Evolutionary conservation across 1,140 invertebrate species (phyloP).

Genomic region (Papilio machaon): DNA sequence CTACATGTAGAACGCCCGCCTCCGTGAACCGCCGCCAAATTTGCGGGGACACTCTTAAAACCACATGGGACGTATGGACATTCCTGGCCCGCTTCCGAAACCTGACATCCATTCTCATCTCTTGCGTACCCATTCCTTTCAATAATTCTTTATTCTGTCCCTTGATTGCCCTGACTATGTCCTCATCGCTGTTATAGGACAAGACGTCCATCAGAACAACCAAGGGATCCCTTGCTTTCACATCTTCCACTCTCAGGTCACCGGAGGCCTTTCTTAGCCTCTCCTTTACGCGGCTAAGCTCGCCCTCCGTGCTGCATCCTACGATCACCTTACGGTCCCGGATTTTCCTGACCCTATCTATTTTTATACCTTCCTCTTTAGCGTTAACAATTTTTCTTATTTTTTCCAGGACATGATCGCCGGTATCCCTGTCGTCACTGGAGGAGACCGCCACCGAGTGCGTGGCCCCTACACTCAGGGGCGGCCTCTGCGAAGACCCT

Average conservation of each 20-base stretch:
- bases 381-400: slow-evolving; percentile 12
- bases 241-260: slow-evolving; percentile 19
- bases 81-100: too few relatives aligned
- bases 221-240: slow-evolving; percentile 39
- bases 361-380: slow-evolving; percentile 15
- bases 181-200: slow-evolving; percentile 36
- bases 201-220: slow-evolving; percentile 41
- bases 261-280: neutral
- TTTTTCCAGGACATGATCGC: neutral
- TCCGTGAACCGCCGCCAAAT: slow-evolving; percentile 37
- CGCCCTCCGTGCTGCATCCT: neutral
- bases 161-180: slow-evolving; percentile 36
- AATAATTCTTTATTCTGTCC: slow-evolving; percentile 29
- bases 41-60: slow-evolving; percentile 20
- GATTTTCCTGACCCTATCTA: slow-evolving; percentile 29
- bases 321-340: slow-evolving; percentile 33
- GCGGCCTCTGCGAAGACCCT: neutral
- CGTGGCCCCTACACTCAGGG: neutral
- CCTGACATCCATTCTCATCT: too few relatives aligned
- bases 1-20: neutral
- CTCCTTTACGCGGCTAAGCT: neutral
- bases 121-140: too few relatives aligned
- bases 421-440: neutral
- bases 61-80: slow-evolving; percentile 27
- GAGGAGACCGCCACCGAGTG: slow-evolving; percentile 18